Conservation (phyloP, 2,888 invertebrate genomes). For the Trissolcus japonicus region DNA sequence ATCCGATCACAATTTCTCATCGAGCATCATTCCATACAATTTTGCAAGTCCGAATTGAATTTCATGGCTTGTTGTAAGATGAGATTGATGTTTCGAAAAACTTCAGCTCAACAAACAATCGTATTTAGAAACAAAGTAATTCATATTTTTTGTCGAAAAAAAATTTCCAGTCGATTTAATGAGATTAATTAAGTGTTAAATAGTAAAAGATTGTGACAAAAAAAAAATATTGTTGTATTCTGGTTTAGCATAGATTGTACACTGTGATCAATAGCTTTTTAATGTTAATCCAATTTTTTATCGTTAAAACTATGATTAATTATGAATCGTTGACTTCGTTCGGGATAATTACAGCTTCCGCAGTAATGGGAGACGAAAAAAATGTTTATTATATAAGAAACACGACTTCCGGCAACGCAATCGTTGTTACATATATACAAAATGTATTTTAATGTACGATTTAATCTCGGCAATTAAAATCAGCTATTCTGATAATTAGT, state of each 20-base stretch:
- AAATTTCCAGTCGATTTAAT: neutral
- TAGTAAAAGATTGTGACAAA: neutral
- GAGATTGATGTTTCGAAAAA: too few species aligned
- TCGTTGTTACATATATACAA: constrained; percentile 2
- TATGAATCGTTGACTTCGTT: constrained; percentile 38
- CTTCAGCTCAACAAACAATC: too few species aligned
- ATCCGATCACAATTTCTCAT: constrained; percentile 28
- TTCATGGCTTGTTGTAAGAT: too few species aligned
- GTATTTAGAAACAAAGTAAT: too few species aligned
- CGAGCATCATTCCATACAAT: neutral
- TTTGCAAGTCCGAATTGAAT: too few species aligned
- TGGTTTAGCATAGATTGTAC: neutral
- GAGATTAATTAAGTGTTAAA: neutral
- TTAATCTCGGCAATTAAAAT: neutral
- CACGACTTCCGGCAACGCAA: constrained; percentile 31
- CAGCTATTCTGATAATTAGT: neutral
- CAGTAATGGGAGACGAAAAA: constrained; percentile 23
- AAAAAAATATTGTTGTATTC: neutral
- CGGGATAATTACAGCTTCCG: constrained; percentile 33
- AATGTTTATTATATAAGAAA: constrained; percentile 26
- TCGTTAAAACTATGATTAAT: constrained; percentile 1
- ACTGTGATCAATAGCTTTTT: constrained; percentile 13
- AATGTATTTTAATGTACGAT: neutral
- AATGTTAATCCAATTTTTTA: constrained; percentile 39
- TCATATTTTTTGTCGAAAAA: neutral